A percentile compares a stretch with the other conserved stretches of the same genome.
Conservation (phyloP, 2,113 vertebrate genomes). For the Pimephales promelas region DNA sequence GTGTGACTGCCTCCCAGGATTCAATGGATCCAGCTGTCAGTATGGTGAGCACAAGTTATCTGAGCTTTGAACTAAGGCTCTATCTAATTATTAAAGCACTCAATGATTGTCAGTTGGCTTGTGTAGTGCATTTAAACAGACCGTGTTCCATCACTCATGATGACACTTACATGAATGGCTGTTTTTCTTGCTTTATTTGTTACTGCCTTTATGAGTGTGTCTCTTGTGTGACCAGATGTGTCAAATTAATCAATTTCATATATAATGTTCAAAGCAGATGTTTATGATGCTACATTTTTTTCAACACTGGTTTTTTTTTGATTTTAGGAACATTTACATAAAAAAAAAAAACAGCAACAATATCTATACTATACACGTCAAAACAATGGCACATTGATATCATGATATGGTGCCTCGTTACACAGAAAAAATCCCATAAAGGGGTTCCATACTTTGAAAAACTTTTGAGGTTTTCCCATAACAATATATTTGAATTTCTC, state of each 20-base stretch:
- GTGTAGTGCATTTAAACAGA: conserved; percentile 6
- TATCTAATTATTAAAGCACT: background rate
- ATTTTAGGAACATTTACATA: too few species aligned
- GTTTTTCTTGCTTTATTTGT: conserved; percentile 4
- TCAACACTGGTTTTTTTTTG: background rate
- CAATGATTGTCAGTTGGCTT: background rate
- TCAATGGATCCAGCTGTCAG: conserved; percentile 82
- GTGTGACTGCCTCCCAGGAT: conserved; percentile 80
- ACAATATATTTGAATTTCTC: too few species aligned
- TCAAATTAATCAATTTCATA: background rate
- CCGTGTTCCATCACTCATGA: conserved; percentile 6
- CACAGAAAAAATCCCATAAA: too few species aligned
- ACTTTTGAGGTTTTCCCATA: too few species aligned
- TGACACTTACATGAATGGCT: background rate
- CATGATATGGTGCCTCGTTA: too few species aligned
- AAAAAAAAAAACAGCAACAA: too few species aligned
- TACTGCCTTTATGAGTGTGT: background rate
- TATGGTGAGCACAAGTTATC: conserved; percentile 71
- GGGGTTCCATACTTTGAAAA: too few species aligned
- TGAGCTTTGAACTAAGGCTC: background rate
- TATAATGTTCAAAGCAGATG: background rate
- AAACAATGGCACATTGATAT: too few species aligned
- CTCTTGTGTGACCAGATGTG: background rate
- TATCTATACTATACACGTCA: too few species aligned
- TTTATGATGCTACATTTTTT: background rate